Conservation (phyloP, 2,113 vertebrate species). For the Sporophila hypoxantha region DNA sequence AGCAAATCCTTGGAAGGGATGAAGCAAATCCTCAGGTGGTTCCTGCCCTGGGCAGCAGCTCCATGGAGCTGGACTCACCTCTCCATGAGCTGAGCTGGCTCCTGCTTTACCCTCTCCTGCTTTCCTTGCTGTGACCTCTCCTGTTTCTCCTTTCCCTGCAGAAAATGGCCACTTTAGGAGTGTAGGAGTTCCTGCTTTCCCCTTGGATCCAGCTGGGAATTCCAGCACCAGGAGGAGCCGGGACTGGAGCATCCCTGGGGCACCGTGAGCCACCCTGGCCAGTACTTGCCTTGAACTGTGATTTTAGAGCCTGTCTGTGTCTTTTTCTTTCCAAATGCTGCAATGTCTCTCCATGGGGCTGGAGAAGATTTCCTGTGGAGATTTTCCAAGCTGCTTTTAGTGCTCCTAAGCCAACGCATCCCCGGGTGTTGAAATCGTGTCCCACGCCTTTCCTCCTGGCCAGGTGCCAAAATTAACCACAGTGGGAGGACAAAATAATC, state of each 20-base stretch:
- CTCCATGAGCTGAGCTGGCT: not conserved
- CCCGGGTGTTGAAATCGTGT: rapidly evolving
- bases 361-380: not conserved
- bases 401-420: rapidly evolving
- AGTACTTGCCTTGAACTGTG: not conserved
- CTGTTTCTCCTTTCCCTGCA: not conserved
- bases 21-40: not conserved
- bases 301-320: not conserved
- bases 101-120: not conserved
- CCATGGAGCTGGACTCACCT: not conserved
- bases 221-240: not conserved
- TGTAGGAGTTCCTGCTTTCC: not conserved
- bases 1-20: not conserved
- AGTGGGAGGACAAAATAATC: not conserved
- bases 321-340: not conserved
- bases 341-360: not conserved
- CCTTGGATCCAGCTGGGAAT: not conserved
- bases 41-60: rapidly evolving
- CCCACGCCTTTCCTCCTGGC: not conserved
- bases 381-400: not conserved
- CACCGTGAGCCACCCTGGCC: not conserved
- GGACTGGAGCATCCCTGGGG: not conserved
- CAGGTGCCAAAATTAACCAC: not conserved
- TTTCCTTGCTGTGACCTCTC: not conserved
- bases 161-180: not conserved